Conservation (phyloP, 2,797 vertebrate genomes). For the Phalanger gymnotis region DNA sequence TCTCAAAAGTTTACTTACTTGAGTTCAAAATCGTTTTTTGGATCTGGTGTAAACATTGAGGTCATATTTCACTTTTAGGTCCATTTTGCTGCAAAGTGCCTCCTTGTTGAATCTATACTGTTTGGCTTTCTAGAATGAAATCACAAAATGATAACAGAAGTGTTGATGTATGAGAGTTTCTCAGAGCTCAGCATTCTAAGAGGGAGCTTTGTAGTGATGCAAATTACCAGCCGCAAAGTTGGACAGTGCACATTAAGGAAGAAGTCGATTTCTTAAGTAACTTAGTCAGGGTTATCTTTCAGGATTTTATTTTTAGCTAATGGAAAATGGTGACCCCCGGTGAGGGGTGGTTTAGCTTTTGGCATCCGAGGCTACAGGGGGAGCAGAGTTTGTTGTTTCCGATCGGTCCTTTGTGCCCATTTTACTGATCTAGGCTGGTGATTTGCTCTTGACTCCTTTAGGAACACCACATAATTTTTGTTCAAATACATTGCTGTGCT, state of each 20-base stretch:
- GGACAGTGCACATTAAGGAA: neutral
- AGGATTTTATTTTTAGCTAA: neutral
- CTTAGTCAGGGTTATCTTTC: neutral
- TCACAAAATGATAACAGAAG: neutral
- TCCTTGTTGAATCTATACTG: neutral
- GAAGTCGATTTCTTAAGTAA: neutral
- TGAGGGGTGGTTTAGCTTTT: neutral
- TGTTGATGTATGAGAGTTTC: neutral
- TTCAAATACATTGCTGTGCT: neutral
- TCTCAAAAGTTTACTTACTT: conserved; percentile 8
- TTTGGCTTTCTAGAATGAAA: conserved; percentile 12
- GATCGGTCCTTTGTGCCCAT: neutral
- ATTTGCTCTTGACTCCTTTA: neutral
- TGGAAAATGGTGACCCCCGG: neutral
- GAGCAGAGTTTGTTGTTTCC: neutral
- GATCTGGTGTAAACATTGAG: neutral
- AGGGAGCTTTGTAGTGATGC: neutral
- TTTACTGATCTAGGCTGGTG: neutral
- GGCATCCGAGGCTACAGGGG: neutral
- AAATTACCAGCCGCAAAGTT: neutral
- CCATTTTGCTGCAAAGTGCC: neutral
- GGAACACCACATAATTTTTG: neutral
- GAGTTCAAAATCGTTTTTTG: conserved; percentile 4
- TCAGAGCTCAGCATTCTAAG: neutral
- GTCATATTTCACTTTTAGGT: neutral